Percentiles rank a stretch among this genome's conserved stretches.
Conservation (phyloP, 1,140 invertebrate genomes). For the Scylla paramamosain region DNA sequence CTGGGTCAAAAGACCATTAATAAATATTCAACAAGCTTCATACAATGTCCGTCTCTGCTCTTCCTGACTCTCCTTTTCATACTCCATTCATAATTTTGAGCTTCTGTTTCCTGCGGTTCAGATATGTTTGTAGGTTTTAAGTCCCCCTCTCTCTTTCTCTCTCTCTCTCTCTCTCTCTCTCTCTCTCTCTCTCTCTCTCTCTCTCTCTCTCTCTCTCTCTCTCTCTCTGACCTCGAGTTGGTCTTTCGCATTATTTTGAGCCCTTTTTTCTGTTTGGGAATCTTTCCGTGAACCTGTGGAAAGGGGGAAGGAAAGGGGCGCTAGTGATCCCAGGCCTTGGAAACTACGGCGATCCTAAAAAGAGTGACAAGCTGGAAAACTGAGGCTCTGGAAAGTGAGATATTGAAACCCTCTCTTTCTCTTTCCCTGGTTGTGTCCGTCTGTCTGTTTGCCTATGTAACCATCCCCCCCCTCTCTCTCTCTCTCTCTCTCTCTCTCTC, state of each 20-base stretch:
- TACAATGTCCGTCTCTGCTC: no score
- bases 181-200: neutral
- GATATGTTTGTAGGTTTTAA: no score
- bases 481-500: neutral
- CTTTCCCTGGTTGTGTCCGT: neutral
- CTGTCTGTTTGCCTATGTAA: no score
- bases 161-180: conserved; percentile 3
- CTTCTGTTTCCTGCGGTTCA: no score
- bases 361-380: neutral
- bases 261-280: neutral
- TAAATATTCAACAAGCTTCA: no score
- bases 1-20: no score
- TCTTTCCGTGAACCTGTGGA: neutral
- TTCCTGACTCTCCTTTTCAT: neutral
- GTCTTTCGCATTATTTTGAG: neutral
- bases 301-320: neutral
- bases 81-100: neutral
- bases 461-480: no score
- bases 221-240: neutral
- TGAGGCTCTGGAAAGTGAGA: neutral
- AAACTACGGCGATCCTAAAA: neutral
- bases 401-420: neutral
- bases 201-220: neutral
- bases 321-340: neutral
- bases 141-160: neutral